Conservation (phyloP, 2,797 vertebrate genomes). For the Pagetopsis macropterus region DNA sequence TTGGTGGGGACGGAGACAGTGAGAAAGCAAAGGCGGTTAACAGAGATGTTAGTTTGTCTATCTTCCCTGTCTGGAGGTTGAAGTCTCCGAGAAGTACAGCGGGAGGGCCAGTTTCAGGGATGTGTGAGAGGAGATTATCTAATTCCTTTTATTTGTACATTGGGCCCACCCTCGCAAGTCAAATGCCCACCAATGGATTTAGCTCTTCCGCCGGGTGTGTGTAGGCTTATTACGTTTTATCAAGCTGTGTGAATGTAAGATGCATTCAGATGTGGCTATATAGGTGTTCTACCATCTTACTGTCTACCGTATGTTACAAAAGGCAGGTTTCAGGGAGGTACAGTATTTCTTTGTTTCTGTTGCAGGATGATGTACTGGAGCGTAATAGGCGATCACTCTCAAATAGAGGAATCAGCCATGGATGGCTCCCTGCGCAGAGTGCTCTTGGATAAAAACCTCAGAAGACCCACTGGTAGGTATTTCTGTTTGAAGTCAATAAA, state of each 20-base stretch:
- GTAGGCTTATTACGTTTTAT: not conserved
- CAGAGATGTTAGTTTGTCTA: too few relatives aligned
- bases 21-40: too few relatives aligned
- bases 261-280: not conserved
- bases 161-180: too few relatives aligned
- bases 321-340: not conserved
- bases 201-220: too few relatives aligned
- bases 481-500: not conserved
- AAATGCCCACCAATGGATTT: too few relatives aligned
- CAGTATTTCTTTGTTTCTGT: slow-evolving; percentile 30
- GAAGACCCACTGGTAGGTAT: slow-evolving; percentile 93
- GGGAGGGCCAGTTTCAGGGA: too few relatives aligned
- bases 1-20: too few relatives aligned
- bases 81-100: too few relatives aligned
- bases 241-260: not conserved
- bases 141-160: too few relatives aligned
- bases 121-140: too few relatives aligned
- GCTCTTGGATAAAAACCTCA: slow-evolving; percentile 93
- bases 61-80: too few relatives aligned
- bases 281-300: not conserved
- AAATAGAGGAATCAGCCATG: slow-evolving; percentile 98
- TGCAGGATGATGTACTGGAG: slow-evolving; percentile 99
- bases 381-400: slow-evolving; percentile 94
- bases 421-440: slow-evolving; percentile 94
- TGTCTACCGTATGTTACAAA: not conserved